Percentiles rank a stretch among this genome's conserved stretches.
Evolutionary conservation across 2,113 vertebrate species (phyloP).

Genomic region (Misgurnus mizolepis): DNA sequence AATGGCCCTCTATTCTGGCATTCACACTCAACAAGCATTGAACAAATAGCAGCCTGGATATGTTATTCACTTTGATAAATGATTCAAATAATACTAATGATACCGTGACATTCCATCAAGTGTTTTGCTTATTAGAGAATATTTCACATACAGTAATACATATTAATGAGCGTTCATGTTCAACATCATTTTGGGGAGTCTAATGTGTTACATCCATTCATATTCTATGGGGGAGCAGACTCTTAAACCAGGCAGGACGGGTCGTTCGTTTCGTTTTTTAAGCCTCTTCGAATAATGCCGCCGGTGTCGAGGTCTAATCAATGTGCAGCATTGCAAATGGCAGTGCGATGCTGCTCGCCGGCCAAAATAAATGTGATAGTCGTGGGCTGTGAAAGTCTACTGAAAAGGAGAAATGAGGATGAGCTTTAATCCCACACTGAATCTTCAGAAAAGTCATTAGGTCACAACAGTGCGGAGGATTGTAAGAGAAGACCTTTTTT

Average conservation of each 20-base stretch:
- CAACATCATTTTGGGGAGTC: not conserved
- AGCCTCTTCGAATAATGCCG: slow-evolving; percentile 16
- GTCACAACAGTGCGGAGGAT: slow-evolving; percentile 73
- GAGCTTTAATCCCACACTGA: slow-evolving; percentile 62
- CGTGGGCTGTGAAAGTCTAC: slow-evolving; percentile 40
- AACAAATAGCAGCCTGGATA: slow-evolving; percentile 50
- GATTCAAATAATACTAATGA: slow-evolving; percentile 44
- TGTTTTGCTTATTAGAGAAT: slow-evolving; percentile 34
- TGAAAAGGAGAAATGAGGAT: slow-evolving; percentile 59
- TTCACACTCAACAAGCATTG: slow-evolving; percentile 44
- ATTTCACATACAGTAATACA: slow-evolving; percentile 8
- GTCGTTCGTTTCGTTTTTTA: slow-evolving; percentile 18
- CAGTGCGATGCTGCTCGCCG: slow-evolving; percentile 44
- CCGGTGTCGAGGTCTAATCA: slow-evolving; percentile 41
- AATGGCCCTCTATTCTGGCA: slow-evolving; percentile 44
- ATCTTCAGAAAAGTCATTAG: slow-evolving; percentile 74
- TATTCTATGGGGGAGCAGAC: not conserved
- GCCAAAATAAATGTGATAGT: slow-evolving; percentile 56
- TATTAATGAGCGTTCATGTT: slow-evolving; percentile 9
- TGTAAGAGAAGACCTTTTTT: slow-evolving; percentile 66
- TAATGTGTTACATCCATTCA: slow-evolving; percentile 11
- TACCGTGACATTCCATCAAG: slow-evolving; percentile 29
- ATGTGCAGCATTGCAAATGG: slow-evolving; percentile 59
- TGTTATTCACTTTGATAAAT: slow-evolving; percentile 52
- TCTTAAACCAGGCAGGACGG: not conserved